Evolutionary conservation across 2,113 vertebrate genomes (phyloP).

Genomic region (Eptesicus fuscus): DNA sequence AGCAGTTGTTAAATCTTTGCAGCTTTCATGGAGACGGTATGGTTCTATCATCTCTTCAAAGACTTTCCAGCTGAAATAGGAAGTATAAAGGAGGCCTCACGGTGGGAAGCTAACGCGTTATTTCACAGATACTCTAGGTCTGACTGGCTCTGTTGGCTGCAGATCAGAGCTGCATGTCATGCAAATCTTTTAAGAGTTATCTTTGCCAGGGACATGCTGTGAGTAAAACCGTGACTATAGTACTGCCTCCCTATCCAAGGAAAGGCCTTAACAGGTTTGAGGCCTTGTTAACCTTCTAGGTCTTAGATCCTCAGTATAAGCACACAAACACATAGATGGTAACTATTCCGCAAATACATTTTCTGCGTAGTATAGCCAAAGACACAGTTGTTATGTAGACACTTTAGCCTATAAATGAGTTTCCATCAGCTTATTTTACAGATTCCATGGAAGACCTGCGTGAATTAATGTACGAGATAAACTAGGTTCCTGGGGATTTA

Average conservation of each 20-base stretch:
- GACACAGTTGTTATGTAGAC: background rate
- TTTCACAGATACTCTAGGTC: constrained; percentile 68
- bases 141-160: constrained; percentile 45
- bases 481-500: background rate
- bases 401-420: background rate
- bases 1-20: constrained; percentile 87
- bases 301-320: constrained; percentile 17
- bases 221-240: background rate
- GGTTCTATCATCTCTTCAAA: constrained; percentile 98
- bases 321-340: background rate
- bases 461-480: background rate
- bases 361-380: background rate
- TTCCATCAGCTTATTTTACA: background rate
- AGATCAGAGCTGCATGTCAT: constrained; percentile 65
- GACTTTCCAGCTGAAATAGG: constrained; percentile 89
- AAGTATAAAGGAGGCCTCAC: constrained; percentile 79
- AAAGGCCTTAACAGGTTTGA: background rate
- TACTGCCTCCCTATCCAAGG: background rate
- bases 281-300: background rate
- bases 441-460: background rate
- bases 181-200: constrained; percentile 65
- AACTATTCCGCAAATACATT: background rate
- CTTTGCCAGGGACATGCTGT: background rate
- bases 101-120: constrained; percentile 76
- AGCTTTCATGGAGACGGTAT: constrained; percentile 91